Evolutionary conservation across 2,888 invertebrate genomes (phyloP).

Genomic region (Tenthredo mesomela): DNA sequence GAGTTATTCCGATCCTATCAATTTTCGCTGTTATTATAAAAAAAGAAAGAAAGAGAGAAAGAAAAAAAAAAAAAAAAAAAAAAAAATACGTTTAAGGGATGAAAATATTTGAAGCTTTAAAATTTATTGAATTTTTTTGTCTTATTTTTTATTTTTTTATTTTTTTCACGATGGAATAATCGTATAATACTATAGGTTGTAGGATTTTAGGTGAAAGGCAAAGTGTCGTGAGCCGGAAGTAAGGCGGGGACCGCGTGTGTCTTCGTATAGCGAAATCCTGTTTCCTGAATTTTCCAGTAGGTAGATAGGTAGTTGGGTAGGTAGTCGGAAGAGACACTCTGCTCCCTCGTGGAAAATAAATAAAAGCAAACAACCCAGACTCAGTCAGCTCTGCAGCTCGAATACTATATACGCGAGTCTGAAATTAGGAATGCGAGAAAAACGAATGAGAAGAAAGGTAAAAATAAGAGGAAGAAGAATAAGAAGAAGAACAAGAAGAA

Average conservation of each 20-base stretch:
- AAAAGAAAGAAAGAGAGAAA: too few relatives aligned
- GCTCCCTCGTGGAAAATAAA: constrained; percentile 49
- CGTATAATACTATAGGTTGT: not conserved
- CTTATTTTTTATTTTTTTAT: not conserved
- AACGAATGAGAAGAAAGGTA: not conserved
- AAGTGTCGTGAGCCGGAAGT: constrained; percentile 33
- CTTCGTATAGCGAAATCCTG: constrained; percentile 29
- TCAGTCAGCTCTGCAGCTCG: not conserved
- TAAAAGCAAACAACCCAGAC: constrained; percentile 46
- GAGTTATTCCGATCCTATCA: not conserved
- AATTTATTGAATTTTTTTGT: not conserved
- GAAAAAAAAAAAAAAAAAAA: too few relatives aligned
- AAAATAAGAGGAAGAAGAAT: not conserved
- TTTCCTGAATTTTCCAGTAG: constrained; percentile 45
- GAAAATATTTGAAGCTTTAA: not conserved
- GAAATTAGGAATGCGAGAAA: constrained; percentile 47
- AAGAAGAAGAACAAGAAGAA: not conserved
- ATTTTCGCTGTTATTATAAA: not conserved
- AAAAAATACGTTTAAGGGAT: not conserved
- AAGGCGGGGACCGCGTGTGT: constrained; percentile 27
- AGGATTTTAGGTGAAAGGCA: not conserved
- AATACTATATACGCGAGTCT: constrained; percentile 21
- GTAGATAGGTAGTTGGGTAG: not conserved
- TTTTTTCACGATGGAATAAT: not conserved
- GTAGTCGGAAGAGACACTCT: constrained; percentile 1